Evolutionary conservation across 2,797 vertebrate species (phyloP).

Genomic region (Zenarchopterus dispar): DNA sequence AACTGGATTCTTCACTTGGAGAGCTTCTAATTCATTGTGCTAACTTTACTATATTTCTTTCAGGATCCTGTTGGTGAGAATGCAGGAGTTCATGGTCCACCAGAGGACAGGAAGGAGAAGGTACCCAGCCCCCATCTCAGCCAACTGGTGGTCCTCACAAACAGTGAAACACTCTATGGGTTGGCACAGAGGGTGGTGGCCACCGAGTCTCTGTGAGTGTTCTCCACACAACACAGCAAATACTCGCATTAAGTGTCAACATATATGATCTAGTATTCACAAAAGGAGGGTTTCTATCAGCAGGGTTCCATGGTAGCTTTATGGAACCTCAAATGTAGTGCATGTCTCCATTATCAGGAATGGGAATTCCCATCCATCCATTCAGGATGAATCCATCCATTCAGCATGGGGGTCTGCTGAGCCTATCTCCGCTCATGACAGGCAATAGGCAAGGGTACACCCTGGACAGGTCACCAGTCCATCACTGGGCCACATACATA

Average conservation of each 20-base stretch:
- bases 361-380: too few species aligned
- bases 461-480: too few species aligned
- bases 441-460: too few species aligned
- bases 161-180: constrained; percentile 89
- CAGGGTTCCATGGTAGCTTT: too few species aligned
- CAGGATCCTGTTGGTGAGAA: constrained; percentile 89
- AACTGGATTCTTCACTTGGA: background rate
- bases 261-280: background rate
- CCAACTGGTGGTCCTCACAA: constrained; percentile 91
- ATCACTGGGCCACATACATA: too few species aligned
- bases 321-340: too few species aligned
- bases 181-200: constrained; percentile 95
- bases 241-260: background rate
- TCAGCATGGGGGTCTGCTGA: too few species aligned
- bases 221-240: background rate
- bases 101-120: constrained; percentile 97
- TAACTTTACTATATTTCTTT: constrained; percentile 14
- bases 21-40: background rate
- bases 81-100: constrained; percentile 80
- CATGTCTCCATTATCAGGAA: too few species aligned
- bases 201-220: constrained; percentile 95
- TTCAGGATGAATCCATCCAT: too few species aligned
- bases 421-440: too few species aligned
- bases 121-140: constrained; percentile 97
- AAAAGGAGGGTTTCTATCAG: background rate